Evolutionary conservation across 2,888 invertebrate species (phyloP).

Genomic region (Sphaeridia pumilis): DNA sequence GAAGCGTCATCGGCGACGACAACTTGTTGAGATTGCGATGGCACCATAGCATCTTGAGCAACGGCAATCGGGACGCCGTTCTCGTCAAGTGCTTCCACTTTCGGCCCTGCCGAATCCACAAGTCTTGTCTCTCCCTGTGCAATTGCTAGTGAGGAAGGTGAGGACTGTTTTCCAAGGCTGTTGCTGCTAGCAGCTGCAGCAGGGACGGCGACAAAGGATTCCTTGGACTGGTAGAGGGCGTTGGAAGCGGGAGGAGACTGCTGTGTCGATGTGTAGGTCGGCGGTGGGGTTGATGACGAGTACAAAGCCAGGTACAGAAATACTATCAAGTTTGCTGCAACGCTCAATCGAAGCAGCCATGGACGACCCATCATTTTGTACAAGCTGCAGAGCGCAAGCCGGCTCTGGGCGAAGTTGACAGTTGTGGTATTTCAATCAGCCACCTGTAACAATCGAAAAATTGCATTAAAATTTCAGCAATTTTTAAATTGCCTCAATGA

Average conservation of each 20-base stretch:
- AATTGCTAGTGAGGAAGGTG: not conserved
- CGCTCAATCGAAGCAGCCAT: constrained; percentile 34
- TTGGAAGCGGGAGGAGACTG: not conserved
- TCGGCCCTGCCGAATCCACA: not conserved
- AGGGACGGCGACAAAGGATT: no score
- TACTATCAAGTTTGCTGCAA: constrained; percentile 31
- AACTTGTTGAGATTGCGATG: constrained; percentile 6
- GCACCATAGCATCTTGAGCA: constrained; percentile 6
- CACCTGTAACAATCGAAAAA: no score
- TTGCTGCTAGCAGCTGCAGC: no score
- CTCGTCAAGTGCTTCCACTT: constrained; percentile 11
- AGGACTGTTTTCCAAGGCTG: no score
- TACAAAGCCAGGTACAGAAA: constrained; percentile 34
- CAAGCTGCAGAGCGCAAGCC: no score
- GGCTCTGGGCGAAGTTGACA: no score
- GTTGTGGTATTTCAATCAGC: no score
- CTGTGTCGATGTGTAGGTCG: constrained; percentile 17
- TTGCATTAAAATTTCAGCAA: no score
- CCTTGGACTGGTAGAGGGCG: not conserved
- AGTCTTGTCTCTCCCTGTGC: not conserved
- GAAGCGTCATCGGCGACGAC: constrained; percentile 12
- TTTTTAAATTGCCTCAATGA: no score
- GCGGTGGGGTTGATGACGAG: constrained; percentile 20
- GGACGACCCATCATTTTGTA: constrained; percentile 26
- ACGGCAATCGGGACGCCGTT: constrained; percentile 11